phyloP scores from a whole-genome alignment of 1,140 invertebrate species.

The Scaptomyza hsui region DNA sequence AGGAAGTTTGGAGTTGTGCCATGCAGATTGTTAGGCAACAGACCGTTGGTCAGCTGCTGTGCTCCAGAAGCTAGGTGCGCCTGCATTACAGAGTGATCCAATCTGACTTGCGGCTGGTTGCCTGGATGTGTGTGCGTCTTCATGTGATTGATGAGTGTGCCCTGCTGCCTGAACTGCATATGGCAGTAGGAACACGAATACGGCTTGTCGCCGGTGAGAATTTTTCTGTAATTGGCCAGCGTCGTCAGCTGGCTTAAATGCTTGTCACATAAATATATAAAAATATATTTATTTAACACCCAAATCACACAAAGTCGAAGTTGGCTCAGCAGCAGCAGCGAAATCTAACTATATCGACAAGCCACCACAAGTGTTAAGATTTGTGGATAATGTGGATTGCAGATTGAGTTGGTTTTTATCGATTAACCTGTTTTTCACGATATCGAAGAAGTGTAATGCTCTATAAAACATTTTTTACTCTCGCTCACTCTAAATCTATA shows the following conservation, averaged over 20 bases:
- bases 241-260: slow-evolving; percentile 71
- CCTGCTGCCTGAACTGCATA: slow-evolving; percentile 76
- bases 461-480: too few species aligned
- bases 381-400: not conserved
- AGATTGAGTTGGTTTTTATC: not conserved
- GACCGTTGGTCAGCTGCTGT: slow-evolving; percentile 58
- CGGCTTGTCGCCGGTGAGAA: slow-evolving; percentile 78
- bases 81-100: slow-evolving; percentile 60
- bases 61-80: slow-evolving; percentile 55
- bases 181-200: slow-evolving; percentile 77
- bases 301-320: slow-evolving; percentile 10
- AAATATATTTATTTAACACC: slow-evolving; percentile 15
- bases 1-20: slow-evolving; percentile 56
- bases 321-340: slow-evolving; percentile 4
- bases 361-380: too few species aligned
- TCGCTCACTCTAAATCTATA: too few species aligned
- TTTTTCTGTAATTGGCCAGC: slow-evolving; percentile 78
- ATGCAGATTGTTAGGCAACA: slow-evolving; percentile 62
- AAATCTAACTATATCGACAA: slow-evolving; percentile 6
- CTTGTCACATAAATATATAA: slow-evolving; percentile 59
- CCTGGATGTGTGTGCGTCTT: slow-evolving; percentile 76
- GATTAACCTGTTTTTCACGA: not conserved
- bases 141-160: slow-evolving; percentile 77
- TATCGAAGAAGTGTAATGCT: not conserved
- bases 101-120: slow-evolving; percentile 30